A percentile compares a stretch with the other conserved stretches of the same genome.
These are phyloP conservation scores for Motacilla tschutschensis DNA, from an alignment of 2,113 vertebrate genomes.

Conservation along the genomic window DNA sequence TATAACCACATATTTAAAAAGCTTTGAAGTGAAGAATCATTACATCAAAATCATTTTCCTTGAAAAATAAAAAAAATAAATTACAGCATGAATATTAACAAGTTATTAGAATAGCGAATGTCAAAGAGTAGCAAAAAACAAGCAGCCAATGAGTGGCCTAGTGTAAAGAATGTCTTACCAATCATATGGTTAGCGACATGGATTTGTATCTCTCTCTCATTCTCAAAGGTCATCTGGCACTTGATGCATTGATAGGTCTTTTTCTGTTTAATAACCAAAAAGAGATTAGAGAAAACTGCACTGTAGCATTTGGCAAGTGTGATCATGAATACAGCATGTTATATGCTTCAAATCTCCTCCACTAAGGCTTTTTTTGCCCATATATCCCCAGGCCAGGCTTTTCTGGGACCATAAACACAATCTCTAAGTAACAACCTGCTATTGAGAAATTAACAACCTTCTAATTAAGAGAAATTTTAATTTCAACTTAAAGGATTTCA, in stretches of 20 bases:
- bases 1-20: conserved; percentile 53
- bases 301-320: conserved; percentile 27
- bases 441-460: not conserved
- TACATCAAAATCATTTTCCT: conserved; percentile 42
- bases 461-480: not conserved
- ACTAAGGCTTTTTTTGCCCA: not conserved
- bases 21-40: conserved; percentile 43
- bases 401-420: not conserved
- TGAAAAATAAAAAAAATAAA: conserved; percentile 38
- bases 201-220: conserved; percentile 97
- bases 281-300: conserved; percentile 54
- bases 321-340: conserved; percentile 19
- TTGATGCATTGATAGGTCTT: conserved; percentile 99
- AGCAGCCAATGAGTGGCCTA: not conserved
- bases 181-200: conserved; percentile 99
- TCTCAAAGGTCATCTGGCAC: conserved; percentile 99
- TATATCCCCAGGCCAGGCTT: not conserved
- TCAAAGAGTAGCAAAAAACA: conserved; percentile 13
- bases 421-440: not conserved
- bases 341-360: not conserved
- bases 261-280: conserved; percentile 82
- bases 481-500: not conserved
- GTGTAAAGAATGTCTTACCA: conserved; percentile 79
- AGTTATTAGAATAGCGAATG: not conserved
- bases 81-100: conserved; percentile 48